Conservation (phyloP, 2,797 vertebrate genomes). For the Silurus aristotelis region DNA sequence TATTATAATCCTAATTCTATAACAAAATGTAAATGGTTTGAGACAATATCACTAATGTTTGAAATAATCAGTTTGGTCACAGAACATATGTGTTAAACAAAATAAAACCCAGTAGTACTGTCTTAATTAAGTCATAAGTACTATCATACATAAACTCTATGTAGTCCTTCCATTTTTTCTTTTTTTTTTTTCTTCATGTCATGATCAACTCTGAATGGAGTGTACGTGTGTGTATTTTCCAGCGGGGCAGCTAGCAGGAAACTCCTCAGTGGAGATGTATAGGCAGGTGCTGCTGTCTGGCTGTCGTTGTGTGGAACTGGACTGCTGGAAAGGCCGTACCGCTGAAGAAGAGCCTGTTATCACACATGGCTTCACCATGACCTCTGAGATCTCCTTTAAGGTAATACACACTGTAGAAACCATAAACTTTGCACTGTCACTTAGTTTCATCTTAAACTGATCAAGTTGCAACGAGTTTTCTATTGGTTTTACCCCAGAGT, state of each 20-base stretch:
- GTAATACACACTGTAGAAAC: slow-evolving; percentile 60
- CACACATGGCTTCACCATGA: slow-evolving; percentile 98
- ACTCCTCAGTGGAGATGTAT: slow-evolving; percentile 98
- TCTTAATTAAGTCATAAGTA: too few species aligned
- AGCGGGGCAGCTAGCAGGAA: slow-evolving; percentile 97
- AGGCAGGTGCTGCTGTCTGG: slow-evolving; percentile 93
- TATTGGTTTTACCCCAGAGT: neutral
- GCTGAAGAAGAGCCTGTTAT: slow-evolving; percentile 97
- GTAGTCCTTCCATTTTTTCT: neutral
- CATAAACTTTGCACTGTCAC: neutral
- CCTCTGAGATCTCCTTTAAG: slow-evolving; percentile 94
- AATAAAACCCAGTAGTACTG: too few species aligned
- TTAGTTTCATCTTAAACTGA: neutral
- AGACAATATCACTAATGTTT: neutral
- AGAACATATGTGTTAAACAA: neutral
- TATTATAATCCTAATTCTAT: neutral
- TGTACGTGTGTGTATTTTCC: slow-evolving; percentile 33
- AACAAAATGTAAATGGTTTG: neutral
- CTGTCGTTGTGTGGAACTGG: slow-evolving; percentile 96
- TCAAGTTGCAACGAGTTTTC: neutral
- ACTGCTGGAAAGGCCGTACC: slow-evolving; percentile 97
- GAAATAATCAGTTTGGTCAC: neutral
- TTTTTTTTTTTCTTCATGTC: too few species aligned
- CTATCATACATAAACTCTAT: neutral
- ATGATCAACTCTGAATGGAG: neutral